Base-by-base conservation (phyloP, 1,140 invertebrate species). In the Drosophila athabasca region DNA sequence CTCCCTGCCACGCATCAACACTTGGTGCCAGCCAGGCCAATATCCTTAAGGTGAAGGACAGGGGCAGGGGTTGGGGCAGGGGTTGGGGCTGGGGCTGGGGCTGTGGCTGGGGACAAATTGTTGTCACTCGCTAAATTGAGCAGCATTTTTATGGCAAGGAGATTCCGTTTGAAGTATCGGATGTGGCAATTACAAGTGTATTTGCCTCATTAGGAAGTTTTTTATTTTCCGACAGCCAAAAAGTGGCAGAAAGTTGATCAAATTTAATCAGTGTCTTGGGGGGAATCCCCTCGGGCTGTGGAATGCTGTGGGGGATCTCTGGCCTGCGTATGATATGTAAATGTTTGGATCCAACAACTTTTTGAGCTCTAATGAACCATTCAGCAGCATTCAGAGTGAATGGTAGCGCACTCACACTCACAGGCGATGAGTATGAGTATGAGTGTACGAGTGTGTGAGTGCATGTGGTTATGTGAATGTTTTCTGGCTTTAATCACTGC, bases 361-460 rank as follows among this genome's bases (percentile, higher is more conserved):
- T 66, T 44, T 75, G 58, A 44, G 44, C 62, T 83, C 79, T 79
- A 87, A 87, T 87, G 83, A 87, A 88, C 41, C 75, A 74, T 81
- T 84, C 62, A 70, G 60, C 39, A 55, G 35, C 24, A 5, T 4
- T 24, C 29, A 5, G 35, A 39, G 35, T 39, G 35, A 53, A 71
- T 67, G 62, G 52, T 57, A 66, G 65, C 17, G 17, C 49, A 52
- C 50, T 59, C 44, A 15, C 49, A 52, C 50, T 59, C 44, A 15
- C 17, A 24, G 17, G 17, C 6, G 49, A 22, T 50, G 29, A 22
- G 15, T 41, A 8, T 35, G 29, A 15, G n/a, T n/a, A n/a, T 24
- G 50, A 51, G 44, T 46, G 39, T 15, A 19, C 9, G 17, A 43
- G 45, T 39, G 64, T 44, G 35, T 51, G 22, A 24, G 24, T 46